These are phyloP conservation scores for Capreolus pygargus DNA, from an alignment of 2,113 vertebrate genomes.

Conservation along the genomic window DNA sequence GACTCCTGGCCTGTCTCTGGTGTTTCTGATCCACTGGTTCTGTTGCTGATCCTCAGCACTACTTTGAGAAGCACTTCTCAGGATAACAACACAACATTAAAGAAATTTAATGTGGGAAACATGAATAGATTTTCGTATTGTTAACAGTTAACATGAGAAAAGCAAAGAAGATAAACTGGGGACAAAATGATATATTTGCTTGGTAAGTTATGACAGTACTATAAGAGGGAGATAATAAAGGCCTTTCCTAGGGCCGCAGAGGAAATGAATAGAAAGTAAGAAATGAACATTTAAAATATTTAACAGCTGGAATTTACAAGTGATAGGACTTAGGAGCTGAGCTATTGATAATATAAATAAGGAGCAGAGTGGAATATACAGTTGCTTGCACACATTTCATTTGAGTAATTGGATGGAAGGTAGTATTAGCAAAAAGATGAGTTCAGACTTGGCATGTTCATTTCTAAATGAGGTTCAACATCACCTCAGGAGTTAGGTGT, in stretches of 20 bases:
- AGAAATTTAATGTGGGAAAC: not conserved
- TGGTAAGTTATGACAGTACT: not conserved
- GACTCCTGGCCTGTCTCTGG: too few species aligned
- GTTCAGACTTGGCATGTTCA: not conserved
- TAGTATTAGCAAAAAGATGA: not conserved
- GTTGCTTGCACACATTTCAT: not conserved
- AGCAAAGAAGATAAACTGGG: not conserved
- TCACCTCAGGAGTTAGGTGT: not conserved
- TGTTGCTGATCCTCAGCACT: not conserved
- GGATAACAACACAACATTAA: not conserved
- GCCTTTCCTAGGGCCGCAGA: not conserved
- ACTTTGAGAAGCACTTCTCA: not conserved
- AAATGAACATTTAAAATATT: constrained; percentile 39
- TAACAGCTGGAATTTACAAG: not conserved
- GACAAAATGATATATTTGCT: not conserved
- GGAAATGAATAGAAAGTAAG: not conserved
- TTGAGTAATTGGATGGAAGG: not conserved
- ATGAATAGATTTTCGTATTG: not conserved
- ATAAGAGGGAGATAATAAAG: not conserved
- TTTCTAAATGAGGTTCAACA: not conserved
- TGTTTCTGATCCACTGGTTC: not conserved
- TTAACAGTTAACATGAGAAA: not conserved
- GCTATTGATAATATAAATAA: not conserved
- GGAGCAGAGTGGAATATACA: not conserved
- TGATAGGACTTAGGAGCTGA: not conserved